Evolutionary conservation across 2,113 vertebrate genomes (phyloP).

Genomic region (Aptenodytes patagonicus): DNA sequence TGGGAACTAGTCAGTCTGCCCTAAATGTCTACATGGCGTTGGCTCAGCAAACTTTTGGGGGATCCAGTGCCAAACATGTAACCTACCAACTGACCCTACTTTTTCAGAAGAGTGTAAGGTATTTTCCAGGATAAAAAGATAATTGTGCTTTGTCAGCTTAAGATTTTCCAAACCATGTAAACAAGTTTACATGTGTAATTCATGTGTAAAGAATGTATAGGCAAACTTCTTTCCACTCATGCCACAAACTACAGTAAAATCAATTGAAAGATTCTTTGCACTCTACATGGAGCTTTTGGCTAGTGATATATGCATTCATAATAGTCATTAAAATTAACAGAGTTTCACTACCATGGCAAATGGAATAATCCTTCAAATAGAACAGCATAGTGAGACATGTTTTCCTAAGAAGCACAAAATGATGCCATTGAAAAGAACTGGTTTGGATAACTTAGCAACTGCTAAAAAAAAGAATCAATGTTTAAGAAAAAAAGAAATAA

Average conservation of each 20-base stretch:
- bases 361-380: background rate
- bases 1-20: background rate
- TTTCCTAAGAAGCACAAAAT: background rate
- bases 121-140: conserved; percentile 34
- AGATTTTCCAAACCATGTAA: background rate
- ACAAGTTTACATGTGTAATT: background rate
- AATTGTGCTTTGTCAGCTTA: conserved; percentile 28
- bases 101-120: background rate
- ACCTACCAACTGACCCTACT: background rate
- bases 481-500: background rate
- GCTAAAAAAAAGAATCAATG: background rate
- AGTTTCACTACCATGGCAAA: background rate
- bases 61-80: background rate
- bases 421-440: background rate
- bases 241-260: background rate
- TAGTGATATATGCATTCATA: background rate
- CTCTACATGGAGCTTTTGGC: background rate
- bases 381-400: background rate
- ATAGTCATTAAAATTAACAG: background rate
- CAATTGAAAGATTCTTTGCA: background rate
- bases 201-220: background rate
- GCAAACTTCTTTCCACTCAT: conserved; percentile 26
- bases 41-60: background rate
- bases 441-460: background rate
- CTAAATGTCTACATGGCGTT: background rate